phyloP scores from a whole-genome alignment of 2,797 vertebrate genomes.

The Gadopsis marmoratus region DNA sequence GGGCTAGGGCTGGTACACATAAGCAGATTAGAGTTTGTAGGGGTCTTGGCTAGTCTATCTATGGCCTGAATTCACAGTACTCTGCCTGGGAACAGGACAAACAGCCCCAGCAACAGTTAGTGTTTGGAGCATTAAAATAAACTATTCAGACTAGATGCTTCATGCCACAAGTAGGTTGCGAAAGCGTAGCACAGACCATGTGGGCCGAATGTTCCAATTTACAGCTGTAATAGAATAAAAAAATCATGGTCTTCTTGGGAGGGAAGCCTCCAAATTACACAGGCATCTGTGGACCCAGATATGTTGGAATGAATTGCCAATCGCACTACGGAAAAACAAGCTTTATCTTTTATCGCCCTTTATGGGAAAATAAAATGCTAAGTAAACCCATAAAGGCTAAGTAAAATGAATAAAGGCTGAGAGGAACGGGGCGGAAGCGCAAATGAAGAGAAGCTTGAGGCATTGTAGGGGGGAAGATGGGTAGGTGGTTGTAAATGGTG shows the following conservation, averaged over 20 bases:
- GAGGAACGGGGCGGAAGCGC: conserved; percentile 34
- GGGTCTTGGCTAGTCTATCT: conserved; percentile 14
- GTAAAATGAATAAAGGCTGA: conserved; percentile 58
- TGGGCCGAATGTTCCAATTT: conserved; percentile 63
- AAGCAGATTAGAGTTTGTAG: conserved; percentile 39
- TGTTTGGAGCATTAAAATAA: conserved; percentile 37
- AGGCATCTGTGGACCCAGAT: conserved; percentile 60
- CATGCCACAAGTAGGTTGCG: conserved; percentile 47
- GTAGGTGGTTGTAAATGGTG: conserved; percentile 55
- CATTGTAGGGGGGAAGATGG: conserved; percentile 31
- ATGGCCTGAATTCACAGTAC: conserved; percentile 48
- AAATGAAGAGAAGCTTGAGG: conserved; percentile 56
- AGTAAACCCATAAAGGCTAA: conserved; percentile 70
- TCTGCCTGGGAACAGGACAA: conserved; percentile 52
- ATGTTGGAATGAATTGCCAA: conserved; percentile 57
- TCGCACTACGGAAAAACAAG: conserved; percentile 59
- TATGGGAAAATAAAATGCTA: conserved; percentile 72
- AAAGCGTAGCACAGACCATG: conserved; percentile 26
- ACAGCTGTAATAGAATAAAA: conserved; percentile 31
- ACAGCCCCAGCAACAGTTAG: conserved; percentile 34
- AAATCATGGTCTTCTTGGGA: conserved; percentile 41
- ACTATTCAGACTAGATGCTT: conserved; percentile 32
- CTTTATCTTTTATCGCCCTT: conserved; percentile 65
- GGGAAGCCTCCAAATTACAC: conserved; percentile 56
- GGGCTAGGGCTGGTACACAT: conserved; percentile 10